Evolutionary conservation across 2,888 invertebrate genomes (phyloP).

Genomic region (Lypha dubia): DNA sequence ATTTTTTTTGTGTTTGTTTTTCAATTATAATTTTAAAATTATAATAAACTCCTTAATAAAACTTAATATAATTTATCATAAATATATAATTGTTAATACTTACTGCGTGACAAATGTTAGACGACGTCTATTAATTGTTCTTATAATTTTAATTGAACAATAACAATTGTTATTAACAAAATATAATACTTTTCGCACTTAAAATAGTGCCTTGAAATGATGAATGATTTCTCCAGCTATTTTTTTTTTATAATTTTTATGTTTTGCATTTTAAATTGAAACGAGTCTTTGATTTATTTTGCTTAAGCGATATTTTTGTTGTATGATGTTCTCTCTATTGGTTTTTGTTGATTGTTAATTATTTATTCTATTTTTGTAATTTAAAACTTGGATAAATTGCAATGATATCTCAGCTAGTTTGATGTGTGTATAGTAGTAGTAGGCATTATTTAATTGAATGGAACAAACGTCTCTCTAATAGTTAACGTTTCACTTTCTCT

Average conservation of each 20-base stretch:
- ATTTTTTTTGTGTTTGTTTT: background rate
- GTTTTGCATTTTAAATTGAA: conserved; percentile 41
- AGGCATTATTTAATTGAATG: conserved; percentile 45
- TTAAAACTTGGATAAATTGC: conserved; percentile 37
- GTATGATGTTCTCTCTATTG: conserved; percentile 20
- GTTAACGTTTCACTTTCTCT: conserved; percentile 42
- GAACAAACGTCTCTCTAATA: conserved; percentile 46
- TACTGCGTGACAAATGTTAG: conserved; percentile 83
- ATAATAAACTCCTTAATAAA: background rate
- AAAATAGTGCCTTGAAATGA: conserved; percentile 32
- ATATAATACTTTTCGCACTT: conserved; percentile 44
- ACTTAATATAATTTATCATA: background rate
- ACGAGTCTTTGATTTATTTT: conserved; percentile 29
- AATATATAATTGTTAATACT: conserved; percentile 74
- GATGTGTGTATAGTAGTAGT: conserved; percentile 23
- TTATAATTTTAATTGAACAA: conserved; percentile 58
- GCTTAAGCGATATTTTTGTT: conserved; percentile 53
- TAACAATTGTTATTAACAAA: conserved; percentile 58
- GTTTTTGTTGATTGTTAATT: conserved; percentile 17
- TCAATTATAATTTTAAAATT: conserved; percentile 25
- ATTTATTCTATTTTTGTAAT: conserved; percentile 15
- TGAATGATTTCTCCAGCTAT: conserved; percentile 59
- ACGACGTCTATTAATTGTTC: conserved; percentile 75
- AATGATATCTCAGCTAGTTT: conserved; percentile 63
- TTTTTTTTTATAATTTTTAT: conserved; percentile 3